A percentile compares a stretch with the other conserved stretches of the same genome.
Evolutionary conservation across 2,888 invertebrate species (phyloP).

Genomic region (Tipula unca): DNA sequence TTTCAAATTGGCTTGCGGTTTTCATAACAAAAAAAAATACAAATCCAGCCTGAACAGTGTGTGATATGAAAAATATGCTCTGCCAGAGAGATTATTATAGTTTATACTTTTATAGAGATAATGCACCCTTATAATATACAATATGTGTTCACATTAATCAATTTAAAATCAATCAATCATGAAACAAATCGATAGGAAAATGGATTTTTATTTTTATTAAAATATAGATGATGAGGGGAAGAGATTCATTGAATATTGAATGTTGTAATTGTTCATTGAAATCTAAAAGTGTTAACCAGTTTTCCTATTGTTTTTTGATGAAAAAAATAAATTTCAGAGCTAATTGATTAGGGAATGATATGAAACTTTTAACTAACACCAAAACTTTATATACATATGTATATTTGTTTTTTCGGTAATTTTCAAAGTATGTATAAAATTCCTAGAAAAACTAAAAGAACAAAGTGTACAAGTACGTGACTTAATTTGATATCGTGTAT

Average conservation of each 20-base stretch:
- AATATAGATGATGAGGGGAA: background rate
- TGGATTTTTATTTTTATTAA: background rate
- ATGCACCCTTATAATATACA: background rate
- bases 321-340: background rate
- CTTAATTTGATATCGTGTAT: background rate
- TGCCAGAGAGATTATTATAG: background rate
- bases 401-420: background rate
- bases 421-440: background rate
- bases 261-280: background rate
- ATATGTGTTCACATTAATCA: background rate
- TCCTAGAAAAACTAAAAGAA: background rate
- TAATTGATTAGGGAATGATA: background rate
- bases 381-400: background rate
- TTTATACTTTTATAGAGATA: background rate
- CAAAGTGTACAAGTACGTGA: background rate
- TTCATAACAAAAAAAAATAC: background rate
- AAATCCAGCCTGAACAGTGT: background rate
- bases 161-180: background rate
- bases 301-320: background rate
- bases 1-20: background rate
- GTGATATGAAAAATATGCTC: background rate
- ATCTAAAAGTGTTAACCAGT: background rate
- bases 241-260: background rate
- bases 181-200: background rate
- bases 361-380: background rate